A percentile compares a stretch with the other conserved stretches of the same genome.
Conservation (phyloP, 2,113 vertebrate species). For the Ictidomys tridecemlineatus region DNA sequence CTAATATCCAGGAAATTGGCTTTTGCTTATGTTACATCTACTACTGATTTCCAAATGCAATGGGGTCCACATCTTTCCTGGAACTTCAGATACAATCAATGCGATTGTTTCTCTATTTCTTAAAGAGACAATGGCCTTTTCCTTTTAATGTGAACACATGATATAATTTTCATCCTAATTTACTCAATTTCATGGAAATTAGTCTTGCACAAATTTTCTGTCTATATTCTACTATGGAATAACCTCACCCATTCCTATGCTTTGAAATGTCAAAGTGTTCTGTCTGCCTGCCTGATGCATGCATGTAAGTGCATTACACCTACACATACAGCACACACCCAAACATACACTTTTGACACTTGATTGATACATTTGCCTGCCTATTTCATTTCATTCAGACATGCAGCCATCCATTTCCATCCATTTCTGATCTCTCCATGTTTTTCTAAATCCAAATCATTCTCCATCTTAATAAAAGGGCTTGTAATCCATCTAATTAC, state of each 20-base stretch:
- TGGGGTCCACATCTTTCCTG: neutral
- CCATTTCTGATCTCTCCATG: neutral
- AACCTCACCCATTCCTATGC: neutral
- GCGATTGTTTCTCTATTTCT: too few relatives aligned
- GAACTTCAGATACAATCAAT: neutral
- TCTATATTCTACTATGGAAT: too few relatives aligned
- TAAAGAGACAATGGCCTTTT: neutral
- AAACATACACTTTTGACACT: neutral
- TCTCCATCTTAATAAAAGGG: neutral
- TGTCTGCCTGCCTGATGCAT: too few relatives aligned
- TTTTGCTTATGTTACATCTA: neutral
- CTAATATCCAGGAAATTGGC: neutral
- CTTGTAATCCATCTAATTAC: neutral
- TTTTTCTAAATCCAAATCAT: neutral
- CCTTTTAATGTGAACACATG: neutral
- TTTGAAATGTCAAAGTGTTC: neutral
- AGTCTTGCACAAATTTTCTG: neutral
- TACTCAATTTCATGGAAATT: neutral
- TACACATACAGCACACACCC: too few relatives aligned
- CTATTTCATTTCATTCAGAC: neutral
- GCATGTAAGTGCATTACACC: too few relatives aligned
- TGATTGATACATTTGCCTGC: too few relatives aligned
- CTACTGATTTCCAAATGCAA: neutral
- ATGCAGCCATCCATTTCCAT: neutral
- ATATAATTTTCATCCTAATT: neutral